Conservation (phyloP, 1,140 invertebrate genomes). For the Dreissena rostriformis region DNA sequence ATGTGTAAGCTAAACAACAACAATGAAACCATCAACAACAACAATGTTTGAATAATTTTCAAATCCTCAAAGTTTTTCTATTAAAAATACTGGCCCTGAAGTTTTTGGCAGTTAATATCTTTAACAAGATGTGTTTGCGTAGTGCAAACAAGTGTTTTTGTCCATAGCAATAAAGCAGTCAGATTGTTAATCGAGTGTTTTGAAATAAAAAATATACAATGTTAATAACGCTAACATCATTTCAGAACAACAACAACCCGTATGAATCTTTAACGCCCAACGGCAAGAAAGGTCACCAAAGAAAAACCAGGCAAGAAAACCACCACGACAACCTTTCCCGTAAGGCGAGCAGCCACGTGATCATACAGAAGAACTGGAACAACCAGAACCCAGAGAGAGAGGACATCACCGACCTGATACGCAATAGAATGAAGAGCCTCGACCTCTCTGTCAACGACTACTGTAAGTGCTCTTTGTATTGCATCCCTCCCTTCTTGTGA, state of each 20-base stretch:
- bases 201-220: background rate
- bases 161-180: too few relatives aligned
- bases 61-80: too few relatives aligned
- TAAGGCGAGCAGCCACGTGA: slow-evolving; percentile 52
- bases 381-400: slow-evolving; percentile 63
- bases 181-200: background rate
- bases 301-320: background rate
- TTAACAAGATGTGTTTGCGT: too few relatives aligned
- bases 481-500: too few relatives aligned
- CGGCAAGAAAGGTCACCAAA: background rate
- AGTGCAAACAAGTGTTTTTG: too few relatives aligned
- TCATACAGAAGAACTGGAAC: slow-evolving; percentile 58
- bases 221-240: background rate
- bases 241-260: slow-evolving; percentile 51
- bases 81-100: too few relatives aligned
- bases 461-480: too few relatives aligned
- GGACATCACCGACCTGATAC: slow-evolving; percentile 70
- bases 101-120: too few relatives aligned
- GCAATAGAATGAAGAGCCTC: slow-evolving; percentile 69
- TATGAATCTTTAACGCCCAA: too few relatives aligned
- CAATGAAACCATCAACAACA: too few relatives aligned
- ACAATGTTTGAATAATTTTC: too few relatives aligned
- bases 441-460: slow-evolving; percentile 67
- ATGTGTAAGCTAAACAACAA: too few relatives aligned
- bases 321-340: background rate